Percentiles rank a stretch among this genome's conserved stretches.
Conservation (phyloP, 2,113 vertebrate genomes). For the Reinhardtius hippoglossoides region DNA sequence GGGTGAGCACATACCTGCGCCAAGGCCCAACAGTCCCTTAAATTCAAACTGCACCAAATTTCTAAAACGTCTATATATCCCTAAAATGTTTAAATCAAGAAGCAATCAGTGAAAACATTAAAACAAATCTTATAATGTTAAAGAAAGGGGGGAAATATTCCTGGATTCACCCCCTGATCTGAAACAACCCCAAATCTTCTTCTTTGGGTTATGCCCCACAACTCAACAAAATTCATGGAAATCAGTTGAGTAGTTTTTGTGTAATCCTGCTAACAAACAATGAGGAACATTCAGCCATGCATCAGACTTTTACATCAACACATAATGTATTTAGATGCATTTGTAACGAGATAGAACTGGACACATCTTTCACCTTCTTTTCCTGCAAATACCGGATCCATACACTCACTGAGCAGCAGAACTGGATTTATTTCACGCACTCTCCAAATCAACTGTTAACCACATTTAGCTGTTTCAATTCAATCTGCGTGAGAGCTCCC, state of each 20-base stretch:
- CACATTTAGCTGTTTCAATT: constrained; percentile 68
- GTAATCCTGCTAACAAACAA: not conserved
- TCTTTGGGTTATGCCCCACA: too few relatives aligned
- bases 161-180: too few relatives aligned
- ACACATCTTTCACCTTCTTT: constrained; percentile 35
- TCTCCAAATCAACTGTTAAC: constrained; percentile 71
- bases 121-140: too few relatives aligned
- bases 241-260: not conserved
- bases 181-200: too few relatives aligned
- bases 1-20: not conserved
- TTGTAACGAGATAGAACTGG: constrained; percentile 10
- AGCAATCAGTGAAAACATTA: too few relatives aligned
- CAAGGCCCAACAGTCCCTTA: too few relatives aligned
- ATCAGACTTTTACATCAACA: not conserved
- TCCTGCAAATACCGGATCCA: constrained; percentile 27
- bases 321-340: constrained; percentile 10
- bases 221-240: too few relatives aligned
- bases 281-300: not conserved
- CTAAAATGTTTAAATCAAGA: too few relatives aligned
- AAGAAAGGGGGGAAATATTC: too few relatives aligned
- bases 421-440: constrained; percentile 70
- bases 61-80: too few relatives aligned
- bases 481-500: constrained; percentile 74
- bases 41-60: too few relatives aligned
- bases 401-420: constrained; percentile 30